Conservation (phyloP, 1,140 invertebrate genomes). For the Arctopsyche grandis region DNA sequence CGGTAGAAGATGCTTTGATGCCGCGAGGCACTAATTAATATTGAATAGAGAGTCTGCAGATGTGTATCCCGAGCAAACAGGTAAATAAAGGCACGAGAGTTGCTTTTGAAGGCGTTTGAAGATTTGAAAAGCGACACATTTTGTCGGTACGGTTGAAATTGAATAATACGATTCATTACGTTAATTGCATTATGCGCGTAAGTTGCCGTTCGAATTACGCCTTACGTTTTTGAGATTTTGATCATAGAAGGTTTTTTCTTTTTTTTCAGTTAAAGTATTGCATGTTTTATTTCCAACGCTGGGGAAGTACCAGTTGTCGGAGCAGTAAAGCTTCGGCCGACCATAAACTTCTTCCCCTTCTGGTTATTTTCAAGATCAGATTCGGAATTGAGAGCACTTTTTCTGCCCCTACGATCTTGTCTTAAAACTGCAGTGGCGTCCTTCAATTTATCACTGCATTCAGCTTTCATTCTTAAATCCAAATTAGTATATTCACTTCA, state of each 20-base stretch:
- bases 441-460: background rate
- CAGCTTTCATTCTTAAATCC: background rate
- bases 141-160: no score
- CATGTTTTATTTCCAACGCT: conserved; percentile 4
- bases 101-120: no score
- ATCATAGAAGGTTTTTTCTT: background rate
- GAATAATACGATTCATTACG: no score
- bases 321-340: conserved; percentile 17
- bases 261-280: background rate
- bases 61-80: background rate
- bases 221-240: no score
- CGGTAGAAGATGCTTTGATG: conserved; percentile 13
- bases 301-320: conserved; percentile 25
- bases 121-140: no score
- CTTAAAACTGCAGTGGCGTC: conserved; percentile 48
- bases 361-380: conserved; percentile 52
- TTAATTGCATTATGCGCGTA: no score
- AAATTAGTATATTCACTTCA: background rate
- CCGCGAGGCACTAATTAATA: conserved; percentile 10
- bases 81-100: no score
- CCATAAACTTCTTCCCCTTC: conserved; percentile 49
- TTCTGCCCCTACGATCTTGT: conserved; percentile 52
- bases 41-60: conserved; percentile 12
- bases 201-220: no score
- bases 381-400: conserved; percentile 51